Evolutionary conservation across 1,140 invertebrate species (phyloP), one percentile per base, ranked within the genome.

Genomic region (Bombus confusus): DNA sequence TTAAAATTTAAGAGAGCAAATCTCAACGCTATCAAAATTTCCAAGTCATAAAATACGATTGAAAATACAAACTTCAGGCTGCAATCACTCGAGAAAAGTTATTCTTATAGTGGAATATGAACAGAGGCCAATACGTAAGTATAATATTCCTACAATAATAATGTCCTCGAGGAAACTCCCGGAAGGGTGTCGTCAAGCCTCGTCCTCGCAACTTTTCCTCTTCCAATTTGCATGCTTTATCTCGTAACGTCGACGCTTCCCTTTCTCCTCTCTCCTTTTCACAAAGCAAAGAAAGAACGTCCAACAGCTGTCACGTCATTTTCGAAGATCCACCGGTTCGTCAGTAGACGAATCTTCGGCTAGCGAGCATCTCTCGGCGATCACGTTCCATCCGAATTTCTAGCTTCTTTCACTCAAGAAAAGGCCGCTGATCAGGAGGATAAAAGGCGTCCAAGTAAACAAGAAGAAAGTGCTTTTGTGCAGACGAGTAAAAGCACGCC

Each of bases 391-490:
- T 25, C 4, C 41, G 43, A 74, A 88, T 88, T 89, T 77, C 25
- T 18, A 28, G 64, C 72, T 85, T 34, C 34, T 77, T 78, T n/a
- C 73, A 57, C 74, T 88, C 39, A 59, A 82, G 64, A 39, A 59
- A 43, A 62, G 4, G 34, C 13, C 77, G n/a, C 72, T 82, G 88
- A 88, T 83, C 88, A 79, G 41, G 18, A 15, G 79, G 75, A 86
- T 82, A 89, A 89, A 86, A 71, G 68, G 77, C 64, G 78, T 73
- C 75, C 74, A 28, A 43, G 80, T 75, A 89, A 89, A 89, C 87
- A 88, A 69, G 76, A 86, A 86, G 41, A 89, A 76, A 72, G 71
- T 85, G 57, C 77, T 85, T 80, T 74, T 37, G 59, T 72, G 62
- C 37, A 68, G 37, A 52, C 79, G 76, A 77, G 83, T 73, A 86